These are phyloP conservation scores for Astreopora myriophthalma DNA, from an alignment of 64 coral and sea anemone genomes.

Conservation along the genomic window DNA sequence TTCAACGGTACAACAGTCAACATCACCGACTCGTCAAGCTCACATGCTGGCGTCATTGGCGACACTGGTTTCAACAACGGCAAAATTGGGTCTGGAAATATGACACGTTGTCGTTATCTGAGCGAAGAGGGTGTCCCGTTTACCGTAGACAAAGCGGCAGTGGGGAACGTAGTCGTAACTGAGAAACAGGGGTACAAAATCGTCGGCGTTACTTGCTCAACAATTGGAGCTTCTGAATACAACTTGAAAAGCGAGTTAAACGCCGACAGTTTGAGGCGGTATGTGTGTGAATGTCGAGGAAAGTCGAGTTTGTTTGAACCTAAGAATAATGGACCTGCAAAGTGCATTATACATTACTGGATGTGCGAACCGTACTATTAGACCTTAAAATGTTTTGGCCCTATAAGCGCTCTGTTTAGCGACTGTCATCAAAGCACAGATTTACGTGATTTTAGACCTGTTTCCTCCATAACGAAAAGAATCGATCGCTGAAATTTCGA, in stretches of 20 bases:
- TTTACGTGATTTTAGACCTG: neutral
- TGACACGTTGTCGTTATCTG: constrained; percentile 42
- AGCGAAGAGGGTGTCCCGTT: neutral
- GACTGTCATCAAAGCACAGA: neutral
- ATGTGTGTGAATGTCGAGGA: constrained; percentile 48
- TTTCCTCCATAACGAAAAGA: no score
- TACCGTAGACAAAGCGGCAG: neutral
- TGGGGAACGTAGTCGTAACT: neutral
- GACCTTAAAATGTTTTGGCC: neutral
- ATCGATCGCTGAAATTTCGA: no score
- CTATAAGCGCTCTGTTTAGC: neutral
- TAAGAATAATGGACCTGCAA: neutral
- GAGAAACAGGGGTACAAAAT: constrained; percentile 13
- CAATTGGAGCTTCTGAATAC: constrained; percentile 12
- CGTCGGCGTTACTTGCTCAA: constrained; percentile 34
- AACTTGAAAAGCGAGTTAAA: constrained; percentile 25
- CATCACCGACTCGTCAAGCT: neutral
- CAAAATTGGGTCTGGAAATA: constrained; percentile 7
- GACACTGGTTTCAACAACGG: neutral
- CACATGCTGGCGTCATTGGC: neutral
- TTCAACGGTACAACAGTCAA: constrained; percentile 15
- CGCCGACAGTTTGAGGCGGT: neutral
- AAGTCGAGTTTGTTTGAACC: neutral
- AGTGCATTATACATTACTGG: constrained; percentile 65
- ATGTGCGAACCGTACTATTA: neutral